These are phyloP conservation scores for Limenitis camilla DNA, from an alignment of 2,888 invertebrate genomes.

Conservation along the genomic window DNA sequence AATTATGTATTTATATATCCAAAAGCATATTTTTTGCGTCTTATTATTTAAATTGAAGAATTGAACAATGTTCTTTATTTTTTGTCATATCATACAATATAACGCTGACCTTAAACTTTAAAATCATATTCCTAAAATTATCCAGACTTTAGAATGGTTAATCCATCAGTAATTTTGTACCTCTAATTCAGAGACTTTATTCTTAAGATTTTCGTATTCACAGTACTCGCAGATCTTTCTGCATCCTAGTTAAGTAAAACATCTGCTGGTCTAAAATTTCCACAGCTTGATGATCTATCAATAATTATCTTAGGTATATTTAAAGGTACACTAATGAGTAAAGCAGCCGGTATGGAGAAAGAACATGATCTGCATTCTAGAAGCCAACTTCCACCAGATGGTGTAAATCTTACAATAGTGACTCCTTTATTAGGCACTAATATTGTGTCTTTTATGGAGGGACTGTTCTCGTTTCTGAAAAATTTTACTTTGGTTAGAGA, in stretches of 20 bases:
- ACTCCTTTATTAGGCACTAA: constrained; percentile 78
- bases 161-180: no score
- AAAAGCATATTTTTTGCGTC: no score
- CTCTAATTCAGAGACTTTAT: no score
- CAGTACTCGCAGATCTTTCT: neutral
- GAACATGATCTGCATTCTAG: constrained; percentile 63
- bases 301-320: constrained; percentile 58
- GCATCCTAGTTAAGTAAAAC: constrained; percentile 49
- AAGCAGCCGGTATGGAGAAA: constrained; percentile 53
- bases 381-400: constrained; percentile 71
- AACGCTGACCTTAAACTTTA: no score
- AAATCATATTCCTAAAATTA: no score
- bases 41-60: no score
- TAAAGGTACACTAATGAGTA: constrained; percentile 63
- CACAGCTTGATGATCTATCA: constrained; percentile 67
- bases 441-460: constrained; percentile 77
- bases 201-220: neutral
- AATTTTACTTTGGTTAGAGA: no score
- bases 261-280: constrained; percentile 64
- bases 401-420: constrained; percentile 68
- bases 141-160: no score
- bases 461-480: constrained; percentile 65
- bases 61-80: no score
- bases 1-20: no score
- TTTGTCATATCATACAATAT: no score